Percentiles rank a stretch among this genome's conserved stretches.
phyloP scores from a whole-genome alignment of 2,888 invertebrate species.

The Leucophenga maculata region DNA sequence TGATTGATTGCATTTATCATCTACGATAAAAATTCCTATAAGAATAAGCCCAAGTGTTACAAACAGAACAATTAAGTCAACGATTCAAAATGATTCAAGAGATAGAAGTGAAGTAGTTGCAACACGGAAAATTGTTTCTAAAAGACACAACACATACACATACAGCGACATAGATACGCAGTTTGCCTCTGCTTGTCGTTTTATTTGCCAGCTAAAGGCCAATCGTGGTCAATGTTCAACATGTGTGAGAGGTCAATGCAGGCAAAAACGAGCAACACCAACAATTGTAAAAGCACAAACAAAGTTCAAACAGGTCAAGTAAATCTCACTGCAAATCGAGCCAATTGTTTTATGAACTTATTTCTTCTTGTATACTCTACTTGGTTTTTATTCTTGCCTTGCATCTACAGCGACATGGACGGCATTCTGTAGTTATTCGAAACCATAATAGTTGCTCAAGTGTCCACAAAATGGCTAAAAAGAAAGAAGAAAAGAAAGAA shows the following conservation, averaged over 20 bases:
- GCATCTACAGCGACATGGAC: neutral
- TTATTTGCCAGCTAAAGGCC: conserved; percentile 5
- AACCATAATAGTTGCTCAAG: conserved; percentile 42
- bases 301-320: conserved; percentile 50
- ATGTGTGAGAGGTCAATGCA: neutral
- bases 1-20: conserved; percentile 57
- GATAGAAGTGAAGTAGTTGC: neutral
- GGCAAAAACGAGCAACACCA: conserved; percentile 11
- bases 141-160: conserved; percentile 42
- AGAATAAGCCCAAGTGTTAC: conserved; percentile 21
- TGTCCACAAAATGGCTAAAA: conserved; percentile 25
- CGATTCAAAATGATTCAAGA: neutral
- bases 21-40: too few species aligned
- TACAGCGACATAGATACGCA: too few species aligned
- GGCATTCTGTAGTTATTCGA: conserved; percentile 24
- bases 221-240: conserved; percentile 12
- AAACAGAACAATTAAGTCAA: conserved; percentile 29
- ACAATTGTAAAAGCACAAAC: too few species aligned
- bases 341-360: conserved; percentile 65
- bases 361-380: conserved; percentile 29
- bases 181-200: too few species aligned
- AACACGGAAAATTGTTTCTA: neutral
- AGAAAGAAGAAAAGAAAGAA: neutral
- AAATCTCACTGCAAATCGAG: conserved; percentile 60
- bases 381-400: conserved; percentile 23